Evolutionary conservation across 2,113 vertebrate genomes (phyloP).

Genomic region (Salvelinus fontinalis): DNA sequence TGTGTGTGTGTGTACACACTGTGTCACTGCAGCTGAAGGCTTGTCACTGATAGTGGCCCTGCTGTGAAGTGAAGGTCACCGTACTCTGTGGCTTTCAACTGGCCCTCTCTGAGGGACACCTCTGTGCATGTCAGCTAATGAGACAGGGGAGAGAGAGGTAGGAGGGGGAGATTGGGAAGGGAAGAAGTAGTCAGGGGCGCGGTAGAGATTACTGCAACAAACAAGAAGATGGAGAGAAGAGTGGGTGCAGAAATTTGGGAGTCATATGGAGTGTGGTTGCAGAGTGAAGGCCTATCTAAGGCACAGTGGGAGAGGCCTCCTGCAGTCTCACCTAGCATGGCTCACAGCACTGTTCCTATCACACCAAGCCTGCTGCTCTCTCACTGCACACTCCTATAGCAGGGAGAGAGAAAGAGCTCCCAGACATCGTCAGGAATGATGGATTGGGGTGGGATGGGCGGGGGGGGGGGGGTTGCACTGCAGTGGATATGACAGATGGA

Average conservation of each 20-base stretch:
- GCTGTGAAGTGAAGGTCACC: constrained; percentile 66
- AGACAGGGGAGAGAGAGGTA: constrained; percentile 45
- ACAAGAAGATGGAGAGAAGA: constrained; percentile 11
- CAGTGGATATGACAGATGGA: constrained; percentile 73
- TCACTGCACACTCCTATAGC: background rate
- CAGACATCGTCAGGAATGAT: constrained; percentile 67
- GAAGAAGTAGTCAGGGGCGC: background rate
- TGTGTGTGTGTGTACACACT: constrained; percentile 21
- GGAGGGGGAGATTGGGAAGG: constrained; percentile 20
- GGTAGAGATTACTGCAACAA: background rate
- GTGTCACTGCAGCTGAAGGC: constrained; percentile 59
- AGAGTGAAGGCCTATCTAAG: constrained; percentile 27
- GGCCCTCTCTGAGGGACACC: constrained; percentile 60
- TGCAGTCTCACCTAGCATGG: constrained; percentile 27
- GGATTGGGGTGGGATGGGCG: constrained; percentile 60
- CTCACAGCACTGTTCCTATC: constrained; percentile 34
- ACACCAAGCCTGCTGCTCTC: constrained; percentile 1
- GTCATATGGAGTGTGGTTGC: constrained; percentile 15
- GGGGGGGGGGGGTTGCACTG: constrained; percentile 55
- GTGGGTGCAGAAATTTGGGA: background rate
- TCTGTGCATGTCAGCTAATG: constrained; percentile 68
- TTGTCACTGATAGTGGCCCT: constrained; percentile 71
- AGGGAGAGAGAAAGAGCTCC: constrained; percentile 20
- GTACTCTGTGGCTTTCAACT: constrained; percentile 65
- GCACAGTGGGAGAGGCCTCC: constrained; percentile 39